Percentiles rank a stretch among this genome's conserved stretches.
Conservation (phyloP, 2,113 vertebrate genomes). For the Clarias magur region DNA sequence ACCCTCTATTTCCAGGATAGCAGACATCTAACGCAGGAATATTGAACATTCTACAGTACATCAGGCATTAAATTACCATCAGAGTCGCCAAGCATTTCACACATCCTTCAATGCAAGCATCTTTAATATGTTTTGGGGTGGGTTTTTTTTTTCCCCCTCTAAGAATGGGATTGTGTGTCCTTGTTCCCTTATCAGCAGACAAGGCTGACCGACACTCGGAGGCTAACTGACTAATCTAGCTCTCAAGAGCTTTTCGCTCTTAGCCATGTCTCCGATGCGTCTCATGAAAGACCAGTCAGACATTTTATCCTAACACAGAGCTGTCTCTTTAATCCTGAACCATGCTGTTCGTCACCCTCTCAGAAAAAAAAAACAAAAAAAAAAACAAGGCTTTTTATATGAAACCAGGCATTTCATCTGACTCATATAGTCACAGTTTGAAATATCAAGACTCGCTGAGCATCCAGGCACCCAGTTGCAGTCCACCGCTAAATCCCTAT, state of each 20-base stretch:
- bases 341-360: neutral
- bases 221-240: neutral
- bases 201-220: conserved; percentile 1
- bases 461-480: conserved; percentile 12
- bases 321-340: neutral
- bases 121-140: neutral
- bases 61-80: neutral
- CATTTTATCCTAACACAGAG: conserved; percentile 10
- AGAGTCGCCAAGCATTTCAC: neutral
- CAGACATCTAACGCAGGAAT: neutral
- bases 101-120: neutral
- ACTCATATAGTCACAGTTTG: conserved; percentile 52
- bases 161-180: neutral
- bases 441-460: conserved; percentile 54
- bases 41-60: neutral
- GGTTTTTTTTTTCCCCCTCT: neutral
- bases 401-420: conserved; percentile 11
- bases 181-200: conserved; percentile 6
- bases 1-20: neutral
- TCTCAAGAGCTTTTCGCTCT: neutral
- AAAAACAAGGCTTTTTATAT: neutral
- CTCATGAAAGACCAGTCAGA: neutral
- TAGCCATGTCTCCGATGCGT: neutral
- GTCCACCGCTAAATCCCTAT: neutral
- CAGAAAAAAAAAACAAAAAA: neutral